Evolutionary conservation across 2,113 vertebrate genomes (phyloP).

Genomic region (Oreochromis tanganicae): DNA sequence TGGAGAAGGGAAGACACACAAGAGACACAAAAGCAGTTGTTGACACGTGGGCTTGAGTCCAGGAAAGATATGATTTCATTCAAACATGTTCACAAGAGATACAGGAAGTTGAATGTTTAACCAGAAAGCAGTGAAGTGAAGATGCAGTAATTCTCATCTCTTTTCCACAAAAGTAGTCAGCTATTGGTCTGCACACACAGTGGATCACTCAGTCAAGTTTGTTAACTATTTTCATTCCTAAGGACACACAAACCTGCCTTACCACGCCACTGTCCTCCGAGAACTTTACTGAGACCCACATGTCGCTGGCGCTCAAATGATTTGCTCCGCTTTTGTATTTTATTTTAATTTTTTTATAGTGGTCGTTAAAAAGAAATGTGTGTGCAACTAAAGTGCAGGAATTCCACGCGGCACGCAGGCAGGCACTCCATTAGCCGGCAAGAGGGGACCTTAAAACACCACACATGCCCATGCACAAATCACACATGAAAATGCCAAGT

Average conservation of each 20-base stretch:
- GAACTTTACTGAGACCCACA: slow-evolving; percentile 27
- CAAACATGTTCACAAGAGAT: slow-evolving; percentile 4
- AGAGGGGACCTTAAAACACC: slow-evolving; percentile 56
- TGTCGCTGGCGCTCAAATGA: slow-evolving; percentile 40
- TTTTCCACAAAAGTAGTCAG: not conserved
- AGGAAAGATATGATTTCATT: slow-evolving; percentile 28
- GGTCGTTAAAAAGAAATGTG: slow-evolving; percentile 60
- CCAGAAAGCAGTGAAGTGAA: not conserved
- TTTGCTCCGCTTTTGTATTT: slow-evolving; percentile 35
- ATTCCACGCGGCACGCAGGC: slow-evolving; percentile 34
- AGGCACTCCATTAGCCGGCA: slow-evolving; percentile 64
- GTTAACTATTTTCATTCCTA: not conserved
- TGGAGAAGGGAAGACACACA: slow-evolving; percentile 55
- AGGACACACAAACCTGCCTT: slow-evolving; percentile 6
- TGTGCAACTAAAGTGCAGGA: slow-evolving; percentile 57
- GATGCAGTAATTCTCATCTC: not conserved
- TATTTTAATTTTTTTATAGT: slow-evolving; percentile 37
- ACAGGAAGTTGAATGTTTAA: slow-evolving; percentile 1
- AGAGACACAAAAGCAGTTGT: slow-evolving; percentile 25
- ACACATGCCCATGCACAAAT: not conserved
- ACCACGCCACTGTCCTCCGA: slow-evolving; percentile 10
- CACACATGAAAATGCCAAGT: not conserved
- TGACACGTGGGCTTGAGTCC: slow-evolving; percentile 16
- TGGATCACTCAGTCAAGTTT: not conserved
- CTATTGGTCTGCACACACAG: not conserved